Evolutionary conservation across 2,888 invertebrate genomes (phyloP), one percentile per base, ranked within the genome.

Genomic region (Cataglyphis livida): DNA sequence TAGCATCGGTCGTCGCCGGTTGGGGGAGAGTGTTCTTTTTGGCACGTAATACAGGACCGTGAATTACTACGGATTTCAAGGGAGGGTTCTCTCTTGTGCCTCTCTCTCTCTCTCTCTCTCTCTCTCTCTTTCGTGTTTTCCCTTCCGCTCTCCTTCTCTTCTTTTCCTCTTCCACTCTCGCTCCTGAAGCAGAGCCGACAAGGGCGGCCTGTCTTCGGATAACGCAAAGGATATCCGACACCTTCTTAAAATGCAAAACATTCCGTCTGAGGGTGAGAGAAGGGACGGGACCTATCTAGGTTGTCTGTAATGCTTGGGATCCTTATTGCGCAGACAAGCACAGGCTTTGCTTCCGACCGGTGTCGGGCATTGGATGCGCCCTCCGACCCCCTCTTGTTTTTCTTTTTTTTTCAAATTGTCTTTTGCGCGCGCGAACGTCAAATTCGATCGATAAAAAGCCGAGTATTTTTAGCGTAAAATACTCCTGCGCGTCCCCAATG

Each of bases 231-330:
- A 88, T 90, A 91, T 91, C 91, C 91, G 91, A 92, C 92, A 94
- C 91, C 94, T 94, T 94, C 92, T 94, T 93, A 94, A 94, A 93
- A 94, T 94, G 94, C 93, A 94, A 94, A 94, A 94, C 93, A 94
- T 92, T 91, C 88, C 91, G 91, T 90, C 90, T 87, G 88, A 89
- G 88, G 86, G 90, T 87, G 87, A 87, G 85, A 84, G 85, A 83
- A 76, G 85, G 86, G 82, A 82, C 48, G 73, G 81, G 76, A 81
- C 75, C 62, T 88, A 88, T 85, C 84, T 84, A 79, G 88, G 84
- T 78, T 75, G 84, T 66, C 84, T 78, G 76, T 73, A 89, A 87
- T 87, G 86, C 66, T 86, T 82, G 32, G 82, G 87, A 85, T 87
- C 84, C 90, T 92, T 92, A 91, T 91, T 92, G 91, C 90, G 48